Percentiles rank a stretch among this genome's conserved stretches.
phyloP scores from a whole-genome alignment of 2,797 vertebrate genomes.

The Neopelma chrysocephalum region DNA sequence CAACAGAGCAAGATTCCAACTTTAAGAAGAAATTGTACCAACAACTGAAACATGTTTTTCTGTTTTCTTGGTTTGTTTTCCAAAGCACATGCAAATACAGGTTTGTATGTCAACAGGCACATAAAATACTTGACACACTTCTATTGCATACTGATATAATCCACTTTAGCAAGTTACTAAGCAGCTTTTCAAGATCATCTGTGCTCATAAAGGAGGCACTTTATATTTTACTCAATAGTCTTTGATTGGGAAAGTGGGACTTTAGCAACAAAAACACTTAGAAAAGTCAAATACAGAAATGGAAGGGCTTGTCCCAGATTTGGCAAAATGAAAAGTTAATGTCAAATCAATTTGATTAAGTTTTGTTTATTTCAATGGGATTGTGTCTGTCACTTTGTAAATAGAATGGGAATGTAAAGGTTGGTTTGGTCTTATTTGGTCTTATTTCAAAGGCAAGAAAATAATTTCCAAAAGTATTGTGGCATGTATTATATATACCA shows the following conservation, averaged over 20 bases:
- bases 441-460: background rate
- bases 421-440: background rate
- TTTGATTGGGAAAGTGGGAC: background rate
- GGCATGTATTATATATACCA: background rate
- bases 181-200: background rate
- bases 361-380: background rate
- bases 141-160: background rate
- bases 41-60: background rate
- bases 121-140: background rate
- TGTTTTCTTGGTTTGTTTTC: background rate
- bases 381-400: background rate
- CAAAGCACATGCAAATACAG: background rate
- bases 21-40: background rate
- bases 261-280: background rate
- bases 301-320: background rate
- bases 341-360: background rate
- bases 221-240: background rate
- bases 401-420: background rate
- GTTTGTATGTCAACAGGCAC: background rate
- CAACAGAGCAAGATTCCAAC: background rate
- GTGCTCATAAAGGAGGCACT: background rate
- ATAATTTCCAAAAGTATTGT: background rate
- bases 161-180: background rate
- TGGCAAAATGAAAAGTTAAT: background rate
- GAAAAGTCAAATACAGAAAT: background rate